Evolutionary conservation across 2,113 vertebrate genomes (phyloP).

Genomic region (Heptranchias perlo): DNA sequence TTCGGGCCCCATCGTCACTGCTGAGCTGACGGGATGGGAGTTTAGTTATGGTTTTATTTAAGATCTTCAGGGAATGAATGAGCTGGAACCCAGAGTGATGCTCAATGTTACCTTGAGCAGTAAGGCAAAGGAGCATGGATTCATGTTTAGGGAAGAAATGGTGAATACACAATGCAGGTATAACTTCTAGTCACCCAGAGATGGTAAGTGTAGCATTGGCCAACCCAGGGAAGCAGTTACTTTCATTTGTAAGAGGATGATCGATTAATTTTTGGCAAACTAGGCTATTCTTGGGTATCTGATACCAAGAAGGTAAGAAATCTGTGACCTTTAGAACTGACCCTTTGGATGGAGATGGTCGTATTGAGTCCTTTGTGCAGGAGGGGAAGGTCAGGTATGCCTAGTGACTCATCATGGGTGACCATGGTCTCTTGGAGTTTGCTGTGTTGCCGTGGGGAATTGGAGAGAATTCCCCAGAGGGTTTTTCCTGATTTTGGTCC

Average conservation of each 20-base stretch:
- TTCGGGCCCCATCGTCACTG: background rate
- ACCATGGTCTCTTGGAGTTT: background rate
- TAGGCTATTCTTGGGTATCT: background rate
- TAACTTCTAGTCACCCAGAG: background rate
- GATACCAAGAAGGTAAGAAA: no score
- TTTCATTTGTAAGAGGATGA: background rate
- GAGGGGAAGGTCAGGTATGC: background rate
- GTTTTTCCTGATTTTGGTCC: background rate
- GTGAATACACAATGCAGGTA: background rate
- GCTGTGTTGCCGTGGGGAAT: background rate
- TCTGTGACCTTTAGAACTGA: background rate
- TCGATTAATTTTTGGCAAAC: background rate
- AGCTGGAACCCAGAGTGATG: background rate
- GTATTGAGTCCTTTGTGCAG: background rate
- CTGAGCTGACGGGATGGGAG: background rate
- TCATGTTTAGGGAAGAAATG: background rate
- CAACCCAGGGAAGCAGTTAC: background rate
- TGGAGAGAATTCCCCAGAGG: background rate
- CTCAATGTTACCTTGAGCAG: background rate
- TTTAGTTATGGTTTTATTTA: background rate
- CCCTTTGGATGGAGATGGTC: background rate
- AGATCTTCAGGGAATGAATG: background rate
- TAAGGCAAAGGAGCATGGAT: no score
- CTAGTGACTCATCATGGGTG: background rate
- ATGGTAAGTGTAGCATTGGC: background rate